These are phyloP conservation scores for Andrena bicolor DNA, from an alignment of 2,888 invertebrate species.

Conservation along the genomic window DNA sequence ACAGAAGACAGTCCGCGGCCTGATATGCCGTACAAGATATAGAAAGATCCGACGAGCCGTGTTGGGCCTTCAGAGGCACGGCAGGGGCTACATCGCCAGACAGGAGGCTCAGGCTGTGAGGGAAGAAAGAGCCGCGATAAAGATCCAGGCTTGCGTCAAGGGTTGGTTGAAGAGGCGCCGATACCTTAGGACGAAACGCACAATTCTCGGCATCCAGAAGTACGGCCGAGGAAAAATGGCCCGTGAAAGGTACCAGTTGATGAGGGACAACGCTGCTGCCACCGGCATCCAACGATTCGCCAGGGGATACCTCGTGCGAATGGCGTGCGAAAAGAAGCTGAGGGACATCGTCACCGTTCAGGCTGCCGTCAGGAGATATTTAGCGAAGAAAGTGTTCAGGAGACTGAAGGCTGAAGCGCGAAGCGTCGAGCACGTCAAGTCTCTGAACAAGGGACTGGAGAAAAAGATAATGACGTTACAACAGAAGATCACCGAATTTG, in stretches of 20 bases:
- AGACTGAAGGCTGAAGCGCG: constrained; percentile 96
- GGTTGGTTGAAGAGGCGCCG: constrained; percentile 92
- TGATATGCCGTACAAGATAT: constrained; percentile 91
- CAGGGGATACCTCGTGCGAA: constrained; percentile 93
- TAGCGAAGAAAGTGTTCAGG: constrained; percentile 92
- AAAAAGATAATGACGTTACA: constrained; percentile 99
- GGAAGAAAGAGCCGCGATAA: constrained; percentile 90
- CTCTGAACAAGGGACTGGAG: constrained; percentile 96
- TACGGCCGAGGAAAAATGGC: constrained; percentile 91
- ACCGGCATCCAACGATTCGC: constrained; percentile 93
- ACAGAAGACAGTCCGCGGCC: constrained; percentile 95
- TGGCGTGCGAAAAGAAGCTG: constrained; percentile 87
- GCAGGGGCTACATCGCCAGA: constrained; percentile 94
- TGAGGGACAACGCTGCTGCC: constrained; percentile 89
- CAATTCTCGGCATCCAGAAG: constrained; percentile 90
- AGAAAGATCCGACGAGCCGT: constrained; percentile 89
- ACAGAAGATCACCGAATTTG: constrained; percentile 93
- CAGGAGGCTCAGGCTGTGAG: constrained; percentile 90
- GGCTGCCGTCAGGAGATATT: constrained; percentile 87
- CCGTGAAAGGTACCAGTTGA: constrained; percentile 87
- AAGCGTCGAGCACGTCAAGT: constrained; percentile 97
- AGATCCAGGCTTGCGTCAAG: constrained; percentile 92
- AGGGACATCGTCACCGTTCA: constrained; percentile 88
- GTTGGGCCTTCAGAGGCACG: constrained; percentile 91
- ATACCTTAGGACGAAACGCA: constrained; percentile 88